Conservation (phyloP, 2,797 vertebrate genomes). For the Malurus splendens region DNA sequence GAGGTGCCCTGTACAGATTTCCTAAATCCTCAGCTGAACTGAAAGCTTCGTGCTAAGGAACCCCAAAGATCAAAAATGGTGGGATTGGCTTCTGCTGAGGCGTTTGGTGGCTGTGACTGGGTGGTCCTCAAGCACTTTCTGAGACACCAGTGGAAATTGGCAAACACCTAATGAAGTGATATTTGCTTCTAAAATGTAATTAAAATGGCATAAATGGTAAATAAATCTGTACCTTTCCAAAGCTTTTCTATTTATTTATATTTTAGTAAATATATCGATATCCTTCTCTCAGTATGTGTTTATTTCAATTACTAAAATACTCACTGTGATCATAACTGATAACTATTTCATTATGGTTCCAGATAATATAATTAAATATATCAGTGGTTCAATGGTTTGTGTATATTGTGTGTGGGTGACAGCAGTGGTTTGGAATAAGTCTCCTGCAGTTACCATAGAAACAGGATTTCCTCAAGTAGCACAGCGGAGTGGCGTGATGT, state of each 20-base stretch:
- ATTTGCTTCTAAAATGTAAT: not conserved
- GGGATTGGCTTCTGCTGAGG: not conserved
- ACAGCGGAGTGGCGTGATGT: constrained; percentile 54
- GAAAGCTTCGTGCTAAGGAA: fast-evolving
- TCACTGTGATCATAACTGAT: not conserved
- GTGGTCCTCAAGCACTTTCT: not conserved
- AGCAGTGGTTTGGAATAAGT: constrained; percentile 70
- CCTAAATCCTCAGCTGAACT: not conserved
- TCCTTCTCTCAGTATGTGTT: not conserved
- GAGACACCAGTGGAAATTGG: not conserved
- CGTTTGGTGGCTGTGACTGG: not conserved
- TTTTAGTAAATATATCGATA: not conserved
- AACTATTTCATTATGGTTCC: not conserved
- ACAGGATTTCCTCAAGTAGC: constrained; percentile 68
- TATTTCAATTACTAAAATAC: constrained; percentile 12
- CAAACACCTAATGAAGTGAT: not conserved
- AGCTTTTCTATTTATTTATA: not conserved
- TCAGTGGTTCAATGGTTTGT: constrained; percentile 25
- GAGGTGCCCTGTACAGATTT: not conserved
- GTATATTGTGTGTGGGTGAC: constrained; percentile 62
- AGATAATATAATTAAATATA: not conserved
- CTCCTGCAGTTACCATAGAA: constrained; percentile 79
- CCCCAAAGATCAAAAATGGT: not conserved
- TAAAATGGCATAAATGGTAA: not conserved
- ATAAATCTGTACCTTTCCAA: not conserved